Base-by-base conservation (phyloP, 1,140 invertebrate genomes). In the Octopus bimaculoides region DNA sequence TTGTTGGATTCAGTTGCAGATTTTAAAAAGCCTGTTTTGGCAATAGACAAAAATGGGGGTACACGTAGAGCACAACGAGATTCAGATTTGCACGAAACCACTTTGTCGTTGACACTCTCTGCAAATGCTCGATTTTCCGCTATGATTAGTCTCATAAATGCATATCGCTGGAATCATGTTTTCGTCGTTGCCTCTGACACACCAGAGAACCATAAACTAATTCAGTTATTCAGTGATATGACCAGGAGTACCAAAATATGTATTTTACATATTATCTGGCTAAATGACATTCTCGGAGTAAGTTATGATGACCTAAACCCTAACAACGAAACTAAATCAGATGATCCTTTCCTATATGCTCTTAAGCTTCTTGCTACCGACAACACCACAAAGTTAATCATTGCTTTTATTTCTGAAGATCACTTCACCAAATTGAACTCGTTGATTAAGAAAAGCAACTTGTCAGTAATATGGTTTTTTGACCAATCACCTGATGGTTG, bases 381-480 rank as follows among this genome's bases (percentile, higher is more conserved):
- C 14, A 71, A 71, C 7, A 78, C 76, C 41, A 75, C 78, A 1
- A 82, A 78, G n/a, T 78, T 81, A 52, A 79, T 82, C 10, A 75
- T 86, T 4, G 78, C 85, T 61, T 79, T 83, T 9, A 80, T 82
- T 0, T 81, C 75, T 8, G 77, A 78, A 20, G 81, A 78, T 52
- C 82, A 84, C 4, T 80, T 85, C 52, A 77, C 74, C 12, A n/a
- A 66, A 5, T 85, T 87, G 41, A 81, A 84, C 17, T 77, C 78
- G 55, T 73, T 76, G n/a, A 54, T 81, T 17, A 82, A 80, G 9
- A 78, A 81, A 41, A 80, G 56, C 71, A 61, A 41, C 5, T 26
- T 82, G 5, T 54, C 79, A 20, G 82, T 81, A 52, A 83, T 84
- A 0, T 85, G 85, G 82, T 79, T 87, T 14, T 55, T 87, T 10